These are phyloP conservation scores for Podabrus alpinus DNA, from an alignment of 2,888 invertebrate genomes.

Conservation along the genomic window DNA sequence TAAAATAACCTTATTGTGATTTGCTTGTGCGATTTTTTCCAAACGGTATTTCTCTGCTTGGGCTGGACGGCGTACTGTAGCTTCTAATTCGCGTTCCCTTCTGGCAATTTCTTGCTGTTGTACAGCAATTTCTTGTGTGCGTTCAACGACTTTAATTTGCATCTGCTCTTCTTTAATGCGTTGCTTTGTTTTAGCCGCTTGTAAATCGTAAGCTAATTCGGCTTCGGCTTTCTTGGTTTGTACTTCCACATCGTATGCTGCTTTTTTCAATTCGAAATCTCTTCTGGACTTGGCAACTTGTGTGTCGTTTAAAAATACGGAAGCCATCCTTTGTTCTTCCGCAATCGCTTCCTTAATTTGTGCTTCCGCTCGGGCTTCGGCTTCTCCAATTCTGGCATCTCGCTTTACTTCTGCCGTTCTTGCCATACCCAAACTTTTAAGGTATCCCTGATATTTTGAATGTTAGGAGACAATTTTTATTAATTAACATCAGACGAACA, in stretches of 20 bases:
- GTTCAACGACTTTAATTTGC: conserved; percentile 92
- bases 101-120: conserved; percentile 96
- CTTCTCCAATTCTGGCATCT: conserved; percentile 96
- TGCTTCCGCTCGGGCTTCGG: conserved; percentile 91
- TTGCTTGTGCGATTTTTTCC: conserved; percentile 94
- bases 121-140: conserved; percentile 90
- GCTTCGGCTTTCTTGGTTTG: conserved; percentile 94
- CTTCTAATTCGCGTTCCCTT: conserved; percentile 89
- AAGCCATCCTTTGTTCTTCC: conserved; percentile 94
- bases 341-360: conserved; percentile 94
- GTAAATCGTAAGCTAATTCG: conserved; percentile 89
- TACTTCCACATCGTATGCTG: conserved; percentile 95
- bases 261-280: conserved; percentile 96
- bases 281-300: conserved; percentile 96
- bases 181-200: conserved; percentile 95
- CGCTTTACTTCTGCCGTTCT: conserved; percentile 93
- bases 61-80: conserved; percentile 90
- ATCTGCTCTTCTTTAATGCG: conserved; percentile 91
- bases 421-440: conserved; percentile 93
- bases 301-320: conserved; percentile 91
- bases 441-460: conserved; percentile 71
- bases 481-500: conserved; percentile 1
- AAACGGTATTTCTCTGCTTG: conserved; percentile 91
- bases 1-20: conserved; percentile 82
- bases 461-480: conserved; percentile 20